Evolutionary conservation across 2,113 vertebrate species (phyloP), one percentile per base, ranked within the genome.

Genomic region (Macquaria ambigua): DNA sequence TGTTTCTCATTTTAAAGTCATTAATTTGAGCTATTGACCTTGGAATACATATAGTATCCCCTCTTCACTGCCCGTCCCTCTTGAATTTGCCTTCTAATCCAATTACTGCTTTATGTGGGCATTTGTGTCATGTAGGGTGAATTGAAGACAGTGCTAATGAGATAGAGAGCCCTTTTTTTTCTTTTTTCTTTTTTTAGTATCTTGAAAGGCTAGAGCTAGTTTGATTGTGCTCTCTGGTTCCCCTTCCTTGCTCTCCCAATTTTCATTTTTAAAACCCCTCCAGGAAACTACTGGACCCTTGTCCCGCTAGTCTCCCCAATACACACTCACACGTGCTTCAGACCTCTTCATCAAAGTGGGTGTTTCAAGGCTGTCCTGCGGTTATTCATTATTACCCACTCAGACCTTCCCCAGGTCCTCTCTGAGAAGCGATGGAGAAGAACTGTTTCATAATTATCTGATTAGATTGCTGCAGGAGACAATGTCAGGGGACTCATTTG

Each of bases 11-110:
- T 91, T 84, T 25, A 41, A 86, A 84, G 56, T 76, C 31, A 82
- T 86, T 90, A 52, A 85, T 92, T 82, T 69, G 72, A 66, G 72
- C n/a, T 39, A 61, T 87, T 90, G 91, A 93, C 91, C 93, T 94
- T 94, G 69, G 82, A 85, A 88, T 82, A 70, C 74, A 80, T 79
- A 78, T 64, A 77, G 66, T 39, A 75, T 82, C 53, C 73, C 48
- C 74, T 62, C 34, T 61, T 77, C 52, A 63, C 79, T 82, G 37
- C 41, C 37, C 10, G 11, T 62, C 77, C 58, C 39, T 74, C 68
- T 82, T 87, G 58, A 85, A 78, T 91, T 82, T 79, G 66, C 77
- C 37, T 87, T 79, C 68, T 90, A 87, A 93, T 88, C 83, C 77
- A 90, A 87, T 94, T 93, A 91, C 43, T n/a, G 50, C 71, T 67